Evolutionary conservation across 2,888 invertebrate species (phyloP).

Genomic region (Cataglyphis cursor): DNA sequence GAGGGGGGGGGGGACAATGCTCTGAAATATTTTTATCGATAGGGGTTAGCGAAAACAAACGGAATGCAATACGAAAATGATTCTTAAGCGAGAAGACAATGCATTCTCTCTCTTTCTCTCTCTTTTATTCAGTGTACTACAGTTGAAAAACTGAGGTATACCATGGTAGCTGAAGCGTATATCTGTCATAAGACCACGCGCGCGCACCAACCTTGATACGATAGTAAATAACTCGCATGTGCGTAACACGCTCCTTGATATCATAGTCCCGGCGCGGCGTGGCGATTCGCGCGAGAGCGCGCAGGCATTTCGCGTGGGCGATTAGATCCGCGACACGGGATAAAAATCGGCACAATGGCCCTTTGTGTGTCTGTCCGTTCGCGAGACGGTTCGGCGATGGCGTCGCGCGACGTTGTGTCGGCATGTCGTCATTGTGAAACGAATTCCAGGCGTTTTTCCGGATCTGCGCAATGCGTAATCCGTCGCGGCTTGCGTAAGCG

Average conservation of each 20-base stretch:
- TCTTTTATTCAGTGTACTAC: background rate
- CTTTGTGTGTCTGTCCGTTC: constrained; percentile 76
- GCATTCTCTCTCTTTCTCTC: background rate
- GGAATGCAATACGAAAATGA: background rate
- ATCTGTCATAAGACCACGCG: constrained; percentile 18
- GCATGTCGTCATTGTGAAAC: constrained; percentile 76
- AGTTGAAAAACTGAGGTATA: background rate
- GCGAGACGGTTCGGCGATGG: constrained; percentile 60
- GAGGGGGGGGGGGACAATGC: constrained; percentile 7
- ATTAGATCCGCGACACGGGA: constrained; percentile 82
- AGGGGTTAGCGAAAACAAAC: constrained; percentile 14
- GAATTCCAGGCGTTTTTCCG: constrained; percentile 78
- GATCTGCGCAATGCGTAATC: constrained; percentile 49
- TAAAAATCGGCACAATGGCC: constrained; percentile 82
- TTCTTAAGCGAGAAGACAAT: constrained; percentile 36
- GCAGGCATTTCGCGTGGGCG: constrained; percentile 82
- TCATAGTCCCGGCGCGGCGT: constrained; percentile 56
- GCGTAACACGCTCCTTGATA: constrained; percentile 73
- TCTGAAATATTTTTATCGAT: background rate
- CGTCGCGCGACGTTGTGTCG: constrained; percentile 36
- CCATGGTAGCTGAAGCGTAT: too few relatives aligned
- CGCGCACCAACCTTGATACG: constrained; percentile 72
- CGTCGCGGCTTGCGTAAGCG: constrained; percentile 24
- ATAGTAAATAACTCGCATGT: constrained; percentile 73
- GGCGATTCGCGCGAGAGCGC: constrained; percentile 78